Evolutionary conservation across 2,888 invertebrate genomes (phyloP).

Genomic region (Kryphioiulus occultus): DNA sequence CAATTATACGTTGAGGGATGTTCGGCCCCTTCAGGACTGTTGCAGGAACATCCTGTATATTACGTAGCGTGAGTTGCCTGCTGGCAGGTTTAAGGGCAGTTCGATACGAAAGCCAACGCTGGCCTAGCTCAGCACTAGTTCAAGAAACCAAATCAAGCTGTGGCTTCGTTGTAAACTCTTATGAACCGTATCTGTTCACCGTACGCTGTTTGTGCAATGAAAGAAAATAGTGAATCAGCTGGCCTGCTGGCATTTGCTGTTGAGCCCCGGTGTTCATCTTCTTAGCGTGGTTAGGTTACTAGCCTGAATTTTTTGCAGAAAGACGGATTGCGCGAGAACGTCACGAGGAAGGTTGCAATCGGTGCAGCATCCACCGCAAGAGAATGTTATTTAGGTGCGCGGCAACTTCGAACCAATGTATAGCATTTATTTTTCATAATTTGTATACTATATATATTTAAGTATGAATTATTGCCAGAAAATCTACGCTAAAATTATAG

Average conservation of each 20-base stretch:
- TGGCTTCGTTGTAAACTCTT: neutral
- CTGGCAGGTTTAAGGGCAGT: neutral
- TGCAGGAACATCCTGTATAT: neutral
- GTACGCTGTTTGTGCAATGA: neutral
- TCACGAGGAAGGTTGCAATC: neutral
- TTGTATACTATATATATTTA: slow-evolving; percentile 44
- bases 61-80: neutral
- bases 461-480: slow-evolving; percentile 26
- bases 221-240: neutral
- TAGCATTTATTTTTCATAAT: slow-evolving; percentile 41
- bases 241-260: neutral
- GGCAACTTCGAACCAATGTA: slow-evolving; percentile 31
- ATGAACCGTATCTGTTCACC: neutral
- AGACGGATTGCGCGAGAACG: neutral
- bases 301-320: neutral
- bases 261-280: slow-evolving; percentile 3
- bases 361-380: slow-evolving; percentile 11
- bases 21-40: neutral
- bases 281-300: neutral
- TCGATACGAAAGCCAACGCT: neutral
- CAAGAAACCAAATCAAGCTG: slow-evolving; percentile 12
- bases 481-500: slow-evolving; percentile 26
- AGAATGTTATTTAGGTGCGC: slow-evolving; percentile 11
- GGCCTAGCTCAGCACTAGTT: neutral
- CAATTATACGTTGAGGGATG: slow-evolving; percentile 11